These are phyloP conservation scores for Zaprionus ghesquierei DNA, from an alignment of 1,140 invertebrate species.

Conservation along the genomic window DNA sequence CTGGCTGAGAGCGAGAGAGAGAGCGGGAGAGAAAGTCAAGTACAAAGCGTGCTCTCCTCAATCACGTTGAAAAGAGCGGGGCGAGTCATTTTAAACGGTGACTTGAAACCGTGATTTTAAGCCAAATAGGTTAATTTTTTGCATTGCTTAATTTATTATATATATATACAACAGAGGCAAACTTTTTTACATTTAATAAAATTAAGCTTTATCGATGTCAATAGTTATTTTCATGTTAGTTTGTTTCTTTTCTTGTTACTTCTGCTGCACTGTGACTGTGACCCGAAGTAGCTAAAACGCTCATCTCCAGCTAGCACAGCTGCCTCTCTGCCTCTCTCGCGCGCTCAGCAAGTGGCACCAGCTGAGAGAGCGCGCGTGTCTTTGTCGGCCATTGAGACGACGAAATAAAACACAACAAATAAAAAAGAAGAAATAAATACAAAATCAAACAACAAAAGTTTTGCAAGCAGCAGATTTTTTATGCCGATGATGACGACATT, in stretches of 20 bases:
- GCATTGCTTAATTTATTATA: not conserved
- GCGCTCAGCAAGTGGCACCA: slow-evolving; percentile 28
- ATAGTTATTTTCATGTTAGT: not conserved
- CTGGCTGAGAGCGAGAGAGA: slow-evolving; percentile 1
- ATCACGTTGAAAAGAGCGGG: slow-evolving; percentile 20
- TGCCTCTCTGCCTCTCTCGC: slow-evolving; percentile 11
- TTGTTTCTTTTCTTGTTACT: not conserved
- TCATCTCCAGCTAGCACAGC: slow-evolving; percentile 28
- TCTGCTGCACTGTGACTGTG: not conserved
- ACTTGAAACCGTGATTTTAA: not conserved
- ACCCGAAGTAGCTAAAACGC: not conserved
- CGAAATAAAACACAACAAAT: slow-evolving; percentile 42
- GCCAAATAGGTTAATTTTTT: not conserved
- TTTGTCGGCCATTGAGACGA: slow-evolving; percentile 34
- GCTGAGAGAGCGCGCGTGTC: slow-evolving; percentile 32
- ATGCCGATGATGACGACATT: slow-evolving; percentile 62
- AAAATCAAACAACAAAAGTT: slow-evolving; percentile 66
- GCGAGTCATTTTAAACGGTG: not conserved
- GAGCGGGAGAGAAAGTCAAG: not conserved
- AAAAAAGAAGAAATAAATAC: slow-evolving; percentile 46
- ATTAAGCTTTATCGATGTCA: not conserved
- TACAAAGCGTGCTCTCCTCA: slow-evolving; percentile 17
- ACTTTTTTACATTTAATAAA: not conserved
- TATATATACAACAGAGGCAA: not conserved
- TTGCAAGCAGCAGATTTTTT: slow-evolving; percentile 51